Evolutionary conservation across 2,797 vertebrate species (phyloP), one percentile per base, ranked within the genome.

Genomic region (Sarcoramphus papa): DNA sequence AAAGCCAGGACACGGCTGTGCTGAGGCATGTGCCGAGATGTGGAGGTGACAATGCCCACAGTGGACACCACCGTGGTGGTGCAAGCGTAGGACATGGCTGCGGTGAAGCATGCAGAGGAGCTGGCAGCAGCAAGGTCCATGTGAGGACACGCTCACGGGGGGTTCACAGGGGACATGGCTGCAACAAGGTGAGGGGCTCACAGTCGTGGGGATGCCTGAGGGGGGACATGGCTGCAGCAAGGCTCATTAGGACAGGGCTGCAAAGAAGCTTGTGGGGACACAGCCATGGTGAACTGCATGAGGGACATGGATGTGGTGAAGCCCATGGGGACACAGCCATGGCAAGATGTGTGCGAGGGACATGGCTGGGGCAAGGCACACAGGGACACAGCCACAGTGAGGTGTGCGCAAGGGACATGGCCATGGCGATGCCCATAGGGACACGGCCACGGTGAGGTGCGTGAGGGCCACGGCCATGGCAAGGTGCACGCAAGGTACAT

Each of bases 21-120:
- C 56, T 14, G 47, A 60, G 19, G 57, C 88, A 79, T 8, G 31
- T 59, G 40, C 59, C 2, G 3, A 73, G 59, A 60, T 6, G 2
- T 0, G 15, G 78, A 89, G 63, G 53, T 15, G 81, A 65, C 1
- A 14, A 35, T 65, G 90, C 54, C 54, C 59, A 40, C 23, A 22
- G 63, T 41, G 62, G 28, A 78, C 67, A 68, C n/a, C 14, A 10
- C 27, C 0, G 0, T 0, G 1, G 54, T 15, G 60, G 31, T 11
- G 23, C 0, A 7, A 88, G 76, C 4, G 63, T 72, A 62, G 59
- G 69, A 67, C 1, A 1, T 1, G 57, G 84, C 69, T 0, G 0
- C 0, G 0, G 28, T 7, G 45, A 45, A 67, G 40, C 0, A 0
- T 3, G 7, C 28, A 43, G 75, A 69, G 59, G 12, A 90, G 70